These are phyloP conservation scores for Lepas anatifera DNA, from an alignment of 2,888 invertebrate species.

Conservation along the genomic window DNA sequence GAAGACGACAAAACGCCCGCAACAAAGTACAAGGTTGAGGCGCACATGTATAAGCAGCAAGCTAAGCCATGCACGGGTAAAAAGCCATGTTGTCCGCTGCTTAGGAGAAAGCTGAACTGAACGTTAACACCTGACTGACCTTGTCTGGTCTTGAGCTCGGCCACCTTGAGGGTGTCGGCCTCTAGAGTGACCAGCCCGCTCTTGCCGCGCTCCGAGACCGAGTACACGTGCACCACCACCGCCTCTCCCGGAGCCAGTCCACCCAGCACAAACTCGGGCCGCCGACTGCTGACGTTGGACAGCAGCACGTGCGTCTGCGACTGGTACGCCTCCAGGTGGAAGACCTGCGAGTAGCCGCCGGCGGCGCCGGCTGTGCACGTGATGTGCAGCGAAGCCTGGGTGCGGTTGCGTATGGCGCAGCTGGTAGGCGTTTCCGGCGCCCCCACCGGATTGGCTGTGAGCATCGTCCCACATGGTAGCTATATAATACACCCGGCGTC, in stretches of 20 bases:
- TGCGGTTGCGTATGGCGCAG: constrained; percentile 20
- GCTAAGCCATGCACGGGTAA: too few relatives aligned
- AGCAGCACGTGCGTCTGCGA: neutral
- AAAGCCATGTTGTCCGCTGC: too few relatives aligned
- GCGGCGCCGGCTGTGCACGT: constrained; percentile 19
- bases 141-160: neutral
- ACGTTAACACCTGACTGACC: too few relatives aligned
- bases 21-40: too few relatives aligned
- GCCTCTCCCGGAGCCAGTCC: neutral
- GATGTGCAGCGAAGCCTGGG: constrained; percentile 20
- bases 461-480: too few relatives aligned
- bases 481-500: too few relatives aligned
- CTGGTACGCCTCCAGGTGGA: constrained; percentile 19
- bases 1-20: too few relatives aligned
- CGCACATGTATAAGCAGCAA: too few relatives aligned
- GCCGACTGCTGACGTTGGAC: neutral
- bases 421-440: constrained; percentile 22
- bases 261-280: neutral
- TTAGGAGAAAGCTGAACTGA: too few relatives aligned
- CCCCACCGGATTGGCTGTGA: neutral
- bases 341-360: constrained; percentile 22
- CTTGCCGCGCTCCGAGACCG: neutral
- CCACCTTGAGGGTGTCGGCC: constrained; percentile 5
- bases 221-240: constrained; percentile 7
- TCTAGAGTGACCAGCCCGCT: neutral